phyloP scores from a whole-genome alignment of 2,113 vertebrate species.

The Poeciliopsis occidentalis region DNA sequence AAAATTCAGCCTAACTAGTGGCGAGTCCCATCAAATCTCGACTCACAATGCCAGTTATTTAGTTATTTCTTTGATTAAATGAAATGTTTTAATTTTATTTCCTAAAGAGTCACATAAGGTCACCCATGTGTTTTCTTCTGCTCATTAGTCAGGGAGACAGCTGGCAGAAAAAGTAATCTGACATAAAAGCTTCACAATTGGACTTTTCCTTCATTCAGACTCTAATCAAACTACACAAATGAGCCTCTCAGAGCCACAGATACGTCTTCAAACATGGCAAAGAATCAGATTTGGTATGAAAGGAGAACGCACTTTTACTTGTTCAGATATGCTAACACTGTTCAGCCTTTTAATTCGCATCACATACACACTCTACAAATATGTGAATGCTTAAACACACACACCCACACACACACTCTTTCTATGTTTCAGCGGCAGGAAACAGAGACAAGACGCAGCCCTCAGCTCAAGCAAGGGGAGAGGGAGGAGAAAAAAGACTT shows the following conservation, averaged over 20 bases:
- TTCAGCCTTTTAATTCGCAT: slow-evolving; percentile 23
- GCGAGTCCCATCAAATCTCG: no score
- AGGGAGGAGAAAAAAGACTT: slow-evolving; percentile 57
- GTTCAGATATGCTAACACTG: slow-evolving; percentile 15
- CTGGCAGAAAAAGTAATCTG: no score
- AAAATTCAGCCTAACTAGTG: no score
- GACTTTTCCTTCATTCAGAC: slow-evolving; percentile 43
- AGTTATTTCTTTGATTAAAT: background rate
- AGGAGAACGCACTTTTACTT: slow-evolving; percentile 8
- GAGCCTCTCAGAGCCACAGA: slow-evolving; percentile 7
- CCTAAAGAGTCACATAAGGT: background rate
- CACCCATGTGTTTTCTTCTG: background rate
- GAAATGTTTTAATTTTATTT: background rate
- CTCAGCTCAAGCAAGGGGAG: slow-evolving; percentile 51
- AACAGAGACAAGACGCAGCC: slow-evolving; percentile 71
- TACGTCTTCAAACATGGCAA: slow-evolving; percentile 16
- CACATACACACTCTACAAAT: slow-evolving; percentile 40
- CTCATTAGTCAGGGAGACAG: no score
- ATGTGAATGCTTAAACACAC: slow-evolving; percentile 38
- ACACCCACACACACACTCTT: slow-evolving; percentile 18
- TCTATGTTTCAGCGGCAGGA: slow-evolving; percentile 56
- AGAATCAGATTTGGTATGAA: slow-evolving; percentile 29
- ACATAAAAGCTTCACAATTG: no score
- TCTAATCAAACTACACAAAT: slow-evolving; percentile 25
- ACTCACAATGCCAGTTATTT: no score